phyloP scores from a whole-genome alignment of 2,113 vertebrate genomes.

The Strigops habroptila region DNA sequence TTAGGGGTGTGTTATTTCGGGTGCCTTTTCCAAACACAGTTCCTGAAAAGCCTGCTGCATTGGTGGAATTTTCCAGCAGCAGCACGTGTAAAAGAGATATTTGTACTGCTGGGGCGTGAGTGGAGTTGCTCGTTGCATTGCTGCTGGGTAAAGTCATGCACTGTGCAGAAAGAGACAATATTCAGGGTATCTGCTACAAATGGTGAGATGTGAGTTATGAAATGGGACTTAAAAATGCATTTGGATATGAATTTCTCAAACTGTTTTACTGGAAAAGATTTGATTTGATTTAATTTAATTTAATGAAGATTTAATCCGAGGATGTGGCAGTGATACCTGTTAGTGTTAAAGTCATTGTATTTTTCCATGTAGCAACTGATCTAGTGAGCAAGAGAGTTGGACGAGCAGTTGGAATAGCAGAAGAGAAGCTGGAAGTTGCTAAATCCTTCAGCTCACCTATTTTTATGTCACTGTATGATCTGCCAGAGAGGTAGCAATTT shows the following conservation, averaged over 20 bases:
- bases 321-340: not conserved
- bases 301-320: not conserved
- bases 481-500: not conserved
- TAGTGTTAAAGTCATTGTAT: not conserved
- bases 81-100: not conserved
- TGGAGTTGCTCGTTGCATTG: not conserved
- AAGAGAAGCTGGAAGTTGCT: not conserved
- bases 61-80: not conserved
- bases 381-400: not conserved
- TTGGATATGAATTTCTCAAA: not conserved
- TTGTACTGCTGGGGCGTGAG: accelerated
- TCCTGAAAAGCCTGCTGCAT: not conserved
- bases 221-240: not conserved
- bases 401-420: not conserved
- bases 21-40: not conserved
- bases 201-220: not conserved
- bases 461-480: not conserved
- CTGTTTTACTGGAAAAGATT: not conserved
- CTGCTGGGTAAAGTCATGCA: not conserved
- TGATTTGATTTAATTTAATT: not conserved
- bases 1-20: not conserved
- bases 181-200: not conserved
- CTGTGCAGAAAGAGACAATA: not conserved
- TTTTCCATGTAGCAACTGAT: not conserved
- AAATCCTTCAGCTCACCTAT: not conserved